Conservation (phyloP, 1,140 invertebrate genomes). For the Drosophila varians region DNA sequence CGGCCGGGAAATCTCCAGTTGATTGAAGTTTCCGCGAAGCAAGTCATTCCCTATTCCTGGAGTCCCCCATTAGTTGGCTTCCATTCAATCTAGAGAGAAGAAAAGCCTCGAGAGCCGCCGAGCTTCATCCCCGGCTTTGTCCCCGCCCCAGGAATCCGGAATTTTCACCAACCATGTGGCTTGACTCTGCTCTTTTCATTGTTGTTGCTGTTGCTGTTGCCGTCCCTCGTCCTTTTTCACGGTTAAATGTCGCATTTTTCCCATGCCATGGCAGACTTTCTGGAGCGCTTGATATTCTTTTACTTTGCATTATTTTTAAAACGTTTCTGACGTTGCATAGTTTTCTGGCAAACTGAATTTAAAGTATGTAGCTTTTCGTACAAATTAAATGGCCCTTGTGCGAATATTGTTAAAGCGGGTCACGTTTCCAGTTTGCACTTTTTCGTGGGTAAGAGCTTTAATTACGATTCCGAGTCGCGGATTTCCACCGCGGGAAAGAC, state of each 20-base stretch:
- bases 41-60: background rate
- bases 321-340: background rate
- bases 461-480: background rate
- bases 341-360: background rate
- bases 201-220: background rate
- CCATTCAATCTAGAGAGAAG: background rate
- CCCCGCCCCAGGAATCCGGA: background rate
- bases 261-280: background rate
- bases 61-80: background rate
- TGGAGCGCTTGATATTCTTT: background rate
- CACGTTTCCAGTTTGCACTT: background rate
- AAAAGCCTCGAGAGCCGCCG: background rate
- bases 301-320: background rate
- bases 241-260: constrained; percentile 3
- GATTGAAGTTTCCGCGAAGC: constrained; percentile 20
- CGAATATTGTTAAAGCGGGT: background rate
- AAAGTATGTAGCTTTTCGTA: background rate
- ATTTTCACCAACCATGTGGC: background rate
- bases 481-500: background rate
- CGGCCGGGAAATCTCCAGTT: constrained; percentile 8
- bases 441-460: background rate
- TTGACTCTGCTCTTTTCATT: background rate
- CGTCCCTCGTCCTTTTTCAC: background rate
- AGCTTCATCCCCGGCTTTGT: background rate
- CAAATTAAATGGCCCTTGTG: background rate